These are phyloP conservation scores for Vulpes ferrilata DNA, from an alignment of 2,113 vertebrate species.

Conservation along the genomic window DNA sequence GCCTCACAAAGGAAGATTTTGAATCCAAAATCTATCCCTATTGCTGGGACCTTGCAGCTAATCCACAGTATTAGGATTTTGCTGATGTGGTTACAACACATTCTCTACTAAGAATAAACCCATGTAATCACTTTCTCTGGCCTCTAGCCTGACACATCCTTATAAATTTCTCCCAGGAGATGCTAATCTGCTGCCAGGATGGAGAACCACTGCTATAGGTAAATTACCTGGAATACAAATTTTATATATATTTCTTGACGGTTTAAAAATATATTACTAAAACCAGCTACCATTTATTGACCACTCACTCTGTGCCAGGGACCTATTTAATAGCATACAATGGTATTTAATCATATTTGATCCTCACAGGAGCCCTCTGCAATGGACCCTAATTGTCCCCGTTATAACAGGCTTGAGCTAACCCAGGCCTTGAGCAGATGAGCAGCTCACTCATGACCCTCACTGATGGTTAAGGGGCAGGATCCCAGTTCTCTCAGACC, in stretches of 20 bases:
- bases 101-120: constrained; percentile 53
- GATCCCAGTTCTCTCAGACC: background rate
- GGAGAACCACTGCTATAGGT: background rate
- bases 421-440: background rate
- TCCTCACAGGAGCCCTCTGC: background rate
- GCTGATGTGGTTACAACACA: background rate
- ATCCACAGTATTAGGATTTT: constrained; percentile 28
- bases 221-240: background rate
- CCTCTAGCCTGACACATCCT: background rate
- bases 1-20: background rate
- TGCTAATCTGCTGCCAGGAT: background rate
- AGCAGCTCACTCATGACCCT: background rate
- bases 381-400: background rate
- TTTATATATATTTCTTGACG: background rate
- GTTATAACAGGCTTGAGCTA: background rate
- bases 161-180: background rate
- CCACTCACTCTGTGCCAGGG: background rate
- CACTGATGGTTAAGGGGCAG: background rate
- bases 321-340: background rate
- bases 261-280: constrained; percentile 8
- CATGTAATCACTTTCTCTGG: constrained; percentile 8
- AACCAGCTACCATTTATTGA: background rate
- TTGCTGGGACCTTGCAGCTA: constrained; percentile 3
- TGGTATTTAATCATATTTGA: background rate
- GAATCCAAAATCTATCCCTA: background rate